Base-by-base conservation (phyloP, 2,888 invertebrate species). In the Lochmaea capreae region DNA sequence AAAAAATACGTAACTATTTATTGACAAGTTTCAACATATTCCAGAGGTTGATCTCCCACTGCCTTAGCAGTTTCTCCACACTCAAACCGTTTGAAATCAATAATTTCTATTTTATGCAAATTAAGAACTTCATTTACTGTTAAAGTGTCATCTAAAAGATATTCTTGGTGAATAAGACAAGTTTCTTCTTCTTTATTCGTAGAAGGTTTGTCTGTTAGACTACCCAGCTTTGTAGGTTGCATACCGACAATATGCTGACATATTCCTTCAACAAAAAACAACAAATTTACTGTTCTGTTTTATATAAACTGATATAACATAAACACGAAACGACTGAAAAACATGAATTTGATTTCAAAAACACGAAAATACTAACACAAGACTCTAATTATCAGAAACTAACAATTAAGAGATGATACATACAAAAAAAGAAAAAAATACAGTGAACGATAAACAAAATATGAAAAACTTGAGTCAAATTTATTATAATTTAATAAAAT, bases 201-300 rank as follows among this genome's bases (percentile, higher is more conserved):
- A 0, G 88, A 86, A 9, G 93, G 93, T 79, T 91, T 87, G 83
- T 95, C 94, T 6, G 82, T 81, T 65, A 86, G 87, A 59, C 79
- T 79, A 0, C 96, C 96, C 75, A 96, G 90, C 88, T 92, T 94
- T 52, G 83, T 86, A 0, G 97, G 97, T 81, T 94, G 93, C 91
- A 96, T 93, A 43, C 96, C 97, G 26, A 98, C 95, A 81, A 98
- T 92, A 84, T 98, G 98, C 85, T 98, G 97, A 84, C 97, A 97
- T 9, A 98, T 86, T 82, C 95, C 93, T 77, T 52, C 18, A 63
- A 63, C 22, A 42, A 65, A 11, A 46, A 26, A 63, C 33, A 59
- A 59, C 11, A 59, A 11, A 39, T 10, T 8, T 9, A 58, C 16
- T 58, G 2, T 4, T 10, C 14, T 11, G 22, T 58, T 26, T 26